phyloP scores from a whole-genome alignment of 2,888 invertebrate genomes.

The Polylopha cassiicola region DNA sequence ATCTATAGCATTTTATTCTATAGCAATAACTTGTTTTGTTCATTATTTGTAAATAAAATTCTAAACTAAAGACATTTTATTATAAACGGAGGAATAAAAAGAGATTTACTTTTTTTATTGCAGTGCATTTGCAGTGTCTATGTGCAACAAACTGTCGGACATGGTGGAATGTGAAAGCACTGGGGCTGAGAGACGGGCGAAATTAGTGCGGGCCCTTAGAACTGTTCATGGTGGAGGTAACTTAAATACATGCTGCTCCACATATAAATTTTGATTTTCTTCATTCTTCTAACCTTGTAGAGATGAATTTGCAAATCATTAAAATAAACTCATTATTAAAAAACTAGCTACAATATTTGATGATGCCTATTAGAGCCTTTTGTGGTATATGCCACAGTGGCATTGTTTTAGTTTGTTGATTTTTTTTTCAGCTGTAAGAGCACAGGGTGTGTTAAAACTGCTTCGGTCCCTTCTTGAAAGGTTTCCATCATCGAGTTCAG shows the following conservation, averaged over 20 bases:
- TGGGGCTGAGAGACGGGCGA: constrained; percentile 93
- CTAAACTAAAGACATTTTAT: no score
- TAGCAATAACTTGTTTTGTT: no score
- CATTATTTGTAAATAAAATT: no score
- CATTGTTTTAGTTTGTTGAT: neutral
- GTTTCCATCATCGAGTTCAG: constrained; percentile 65
- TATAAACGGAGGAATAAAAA: no score
- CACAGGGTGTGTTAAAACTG: constrained; percentile 79
- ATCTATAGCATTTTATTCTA: no score
- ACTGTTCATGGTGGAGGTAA: constrained; percentile 92
- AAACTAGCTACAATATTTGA: no score
- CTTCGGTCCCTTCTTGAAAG: constrained; percentile 59
- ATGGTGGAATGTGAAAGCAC: constrained; percentile 97
- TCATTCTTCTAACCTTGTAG: no score
- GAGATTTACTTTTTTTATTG: constrained; percentile 31
- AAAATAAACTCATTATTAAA: no score
- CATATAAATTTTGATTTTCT: no score
- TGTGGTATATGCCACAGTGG: no score
- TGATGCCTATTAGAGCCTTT: no score
- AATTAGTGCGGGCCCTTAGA: constrained; percentile 92
- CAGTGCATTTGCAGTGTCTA: constrained; percentile 95
- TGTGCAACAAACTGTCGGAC: constrained; percentile 96
- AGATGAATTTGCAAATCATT: no score
- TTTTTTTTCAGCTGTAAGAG: constrained; percentile 76
- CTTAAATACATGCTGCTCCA: neutral